Evolutionary conservation across 2,888 invertebrate species (phyloP), one percentile per base, ranked within the genome.

Genomic region (Drosophila koepferae): DNA sequence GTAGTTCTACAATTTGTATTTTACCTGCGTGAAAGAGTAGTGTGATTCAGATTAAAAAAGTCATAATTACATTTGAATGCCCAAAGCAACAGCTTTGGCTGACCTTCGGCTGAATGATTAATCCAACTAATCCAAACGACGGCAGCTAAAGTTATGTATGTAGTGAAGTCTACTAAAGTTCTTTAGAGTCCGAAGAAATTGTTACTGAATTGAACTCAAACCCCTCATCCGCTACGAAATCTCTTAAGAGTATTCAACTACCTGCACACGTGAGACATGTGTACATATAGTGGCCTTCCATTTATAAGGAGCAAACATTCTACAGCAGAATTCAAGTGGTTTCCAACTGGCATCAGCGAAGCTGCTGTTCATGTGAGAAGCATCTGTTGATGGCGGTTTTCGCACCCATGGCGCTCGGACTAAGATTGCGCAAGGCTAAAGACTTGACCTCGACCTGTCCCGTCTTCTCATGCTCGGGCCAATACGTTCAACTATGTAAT

Each of bases 391-490:
- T 87, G 79, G 90, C 71, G 49, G 63, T 70, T 90, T 83, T 86
- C 84, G 83, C 89, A 89, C 89, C 90, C 86, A 86, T 74, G 75
- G 86, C 74, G 66, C 66, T 85, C 61, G 82, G 80, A 63, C 84
- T 64, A 73, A 68, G 55, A 73, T 70, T 60, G 67, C 9, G 20
- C 38, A 23, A 54, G 58, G 54, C 51, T 62, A 61, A 48, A 46
- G 61, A 20, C 53, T 58, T 80, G 86, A 90, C 91, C 91, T 91
- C 91, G 91, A 91, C 91, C 91, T 90, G 91, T 91, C 90, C 79
- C 81, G 82, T 84, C 86, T 80, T 76, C 80, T 77, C 75, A 61
- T 59, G 63, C 67, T 68, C 61, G 18, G 59, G 63, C 55, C 63
- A 60, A 54, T 49, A 54, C 41, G 53, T 59, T 64, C 36, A 38